Evolutionary conservation across 2,888 invertebrate genomes (phyloP), one percentile per base, ranked within the genome.

Genomic region (Pterostichus niger): DNA sequence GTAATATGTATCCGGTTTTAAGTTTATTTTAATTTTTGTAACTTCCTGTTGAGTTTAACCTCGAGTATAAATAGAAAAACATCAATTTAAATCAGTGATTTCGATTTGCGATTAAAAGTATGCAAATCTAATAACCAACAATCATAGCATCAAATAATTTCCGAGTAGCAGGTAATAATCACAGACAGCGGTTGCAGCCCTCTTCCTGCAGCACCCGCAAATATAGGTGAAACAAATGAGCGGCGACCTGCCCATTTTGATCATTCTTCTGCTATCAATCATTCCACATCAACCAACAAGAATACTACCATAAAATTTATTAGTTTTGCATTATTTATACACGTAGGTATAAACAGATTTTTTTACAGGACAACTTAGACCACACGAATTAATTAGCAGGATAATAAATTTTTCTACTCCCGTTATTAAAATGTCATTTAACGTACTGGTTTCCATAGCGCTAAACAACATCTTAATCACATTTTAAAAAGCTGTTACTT

Each of bases 221-320:
- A 71, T 71, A 71, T 71, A 46, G 71, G 71, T 71, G 71, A 71
- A 44, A 71, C 49, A 71, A 71, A 71, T 71, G 71, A 71, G 24
- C 11, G 15, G 10, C 15, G 46, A 31, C 24, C 49, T 17, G 71
- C 49, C 71, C 49, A 46, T 15, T 13, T 7, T 15, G 46, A 71
- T 71, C 49, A 24, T 71, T 49, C 49, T 9, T 11, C 17, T 13
- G 46, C 40, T 71, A 46, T 64, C 35, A 64, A 64, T 64, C 64
- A 35, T 64, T n/a, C 6, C 40, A 40, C 56, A 24, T 24, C 24
- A 24, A 24, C 24, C 24, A 24, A 3, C 24, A 24, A 24, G 24
- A 24, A 24, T 24, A 2, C 24, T 24, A 24, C 24, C 24, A 24
- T 24, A 24, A 24, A 24, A 24, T 2, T 24, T 24, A 24, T 24